These are phyloP conservation scores for Urocyon cinereoargenteus DNA, from an alignment of 2,797 vertebrate genomes.

Conservation along the genomic window DNA sequence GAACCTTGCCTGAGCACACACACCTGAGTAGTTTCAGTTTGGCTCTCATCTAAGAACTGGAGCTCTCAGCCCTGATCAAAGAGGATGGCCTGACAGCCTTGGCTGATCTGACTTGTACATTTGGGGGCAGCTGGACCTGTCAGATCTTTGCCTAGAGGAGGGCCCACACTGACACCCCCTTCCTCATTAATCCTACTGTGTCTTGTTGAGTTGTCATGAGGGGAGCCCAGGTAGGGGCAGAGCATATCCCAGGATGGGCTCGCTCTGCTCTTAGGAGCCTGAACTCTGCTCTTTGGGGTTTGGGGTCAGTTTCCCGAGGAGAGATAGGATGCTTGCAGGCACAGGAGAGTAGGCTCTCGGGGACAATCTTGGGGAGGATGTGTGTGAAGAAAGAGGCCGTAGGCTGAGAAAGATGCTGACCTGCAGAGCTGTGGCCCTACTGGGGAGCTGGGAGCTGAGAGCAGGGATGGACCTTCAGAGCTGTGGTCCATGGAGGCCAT, in stretches of 20 bases:
- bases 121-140: not conserved
- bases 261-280: too few relatives aligned
- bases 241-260: too few relatives aligned
- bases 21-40: not conserved
- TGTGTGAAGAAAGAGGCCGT: not conserved
- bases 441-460: not conserved
- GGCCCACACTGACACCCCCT: not conserved
- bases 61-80: not conserved
- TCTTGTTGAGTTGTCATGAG: not conserved
- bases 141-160: not conserved
- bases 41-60: not conserved
- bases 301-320: not conserved
- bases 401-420: not conserved
- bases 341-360: too few relatives aligned
- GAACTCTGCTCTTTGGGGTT: not conserved
- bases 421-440: not conserved
- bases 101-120: not conserved
- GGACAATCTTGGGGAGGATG: not conserved
- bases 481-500: not conserved
- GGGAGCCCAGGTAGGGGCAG: not conserved
- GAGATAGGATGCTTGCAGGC: not conserved
- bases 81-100: not conserved
- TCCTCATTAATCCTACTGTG: not conserved
- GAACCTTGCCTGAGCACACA: not conserved
- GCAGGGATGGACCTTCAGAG: not conserved